Conservation (phyloP, 1,140 invertebrate genomes). For the Centruroides vittatus region DNA sequence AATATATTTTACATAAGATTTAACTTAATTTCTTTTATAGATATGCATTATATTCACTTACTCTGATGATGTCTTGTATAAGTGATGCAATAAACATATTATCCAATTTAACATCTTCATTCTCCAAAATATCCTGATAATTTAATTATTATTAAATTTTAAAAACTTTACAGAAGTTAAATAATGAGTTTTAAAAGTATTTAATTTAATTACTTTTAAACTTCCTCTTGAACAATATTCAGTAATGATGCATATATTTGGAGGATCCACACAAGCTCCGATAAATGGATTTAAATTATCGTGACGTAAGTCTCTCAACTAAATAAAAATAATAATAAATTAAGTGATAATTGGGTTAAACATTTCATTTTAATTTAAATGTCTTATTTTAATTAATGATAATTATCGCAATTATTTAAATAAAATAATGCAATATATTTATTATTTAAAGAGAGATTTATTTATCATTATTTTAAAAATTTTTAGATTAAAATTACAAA, state of each 20-base stretch:
- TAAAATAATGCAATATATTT: too few relatives aligned
- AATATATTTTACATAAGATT: too few relatives aligned
- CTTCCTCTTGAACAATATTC: slow-evolving; percentile 95
- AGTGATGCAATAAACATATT: slow-evolving; percentile 88
- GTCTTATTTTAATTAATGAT: too few relatives aligned
- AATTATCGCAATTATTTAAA: too few relatives aligned
- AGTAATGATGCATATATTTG: slow-evolving; percentile 69
- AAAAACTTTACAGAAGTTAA: too few relatives aligned
- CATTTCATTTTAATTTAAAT: too few relatives aligned
- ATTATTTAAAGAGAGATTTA: too few relatives aligned
- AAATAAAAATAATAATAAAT: not conserved
- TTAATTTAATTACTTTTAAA: slow-evolving; percentile 50
- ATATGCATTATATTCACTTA: slow-evolving; percentile 1
- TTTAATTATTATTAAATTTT: not conserved
- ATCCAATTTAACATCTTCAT: slow-evolving; percentile 92
- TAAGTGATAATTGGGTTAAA: not conserved
- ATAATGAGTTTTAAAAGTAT: too few relatives aligned
- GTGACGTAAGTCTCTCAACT: slow-evolving; percentile 69
- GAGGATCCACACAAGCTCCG: slow-evolving; percentile 78
- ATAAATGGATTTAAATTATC: slow-evolving; percentile 95
- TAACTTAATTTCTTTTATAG: too few relatives aligned
- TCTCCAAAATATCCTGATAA: slow-evolving; percentile 81
- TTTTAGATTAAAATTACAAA: too few relatives aligned
- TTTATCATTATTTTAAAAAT: too few relatives aligned
- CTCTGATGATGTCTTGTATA: slow-evolving; percentile 74